phyloP scores from a whole-genome alignment of 2,113 vertebrate genomes.

The Rallus limicola region DNA sequence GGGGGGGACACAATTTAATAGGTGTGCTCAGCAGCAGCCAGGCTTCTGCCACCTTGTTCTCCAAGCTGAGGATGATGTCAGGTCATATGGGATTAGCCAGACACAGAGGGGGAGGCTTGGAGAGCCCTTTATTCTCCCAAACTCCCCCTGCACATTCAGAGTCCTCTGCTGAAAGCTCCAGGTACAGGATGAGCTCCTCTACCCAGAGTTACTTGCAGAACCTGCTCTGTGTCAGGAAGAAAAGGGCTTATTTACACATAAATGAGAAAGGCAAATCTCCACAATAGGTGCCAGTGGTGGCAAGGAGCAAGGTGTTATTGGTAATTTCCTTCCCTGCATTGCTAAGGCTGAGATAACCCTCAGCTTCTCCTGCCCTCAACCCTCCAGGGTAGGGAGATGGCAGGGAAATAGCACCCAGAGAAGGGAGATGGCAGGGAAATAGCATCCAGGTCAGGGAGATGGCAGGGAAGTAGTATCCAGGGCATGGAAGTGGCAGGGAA shows the following conservation, averaged over 20 bases:
- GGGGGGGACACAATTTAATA: not conserved
- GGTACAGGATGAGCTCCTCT: not conserved
- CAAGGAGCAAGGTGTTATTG: not conserved
- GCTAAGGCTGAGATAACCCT: not conserved
- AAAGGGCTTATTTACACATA: conserved; percentile 43
- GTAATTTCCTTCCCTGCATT: not conserved
- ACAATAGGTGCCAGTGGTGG: not conserved
- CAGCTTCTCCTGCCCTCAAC: not conserved
- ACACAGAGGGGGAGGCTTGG: not conserved
- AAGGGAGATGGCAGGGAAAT: not conserved
- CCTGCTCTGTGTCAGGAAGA: not conserved
- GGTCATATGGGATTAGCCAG: not conserved
- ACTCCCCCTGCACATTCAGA: not conserved
- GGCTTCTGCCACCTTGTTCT: not conserved
- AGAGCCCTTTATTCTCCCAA: not conserved
- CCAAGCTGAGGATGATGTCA: not conserved
- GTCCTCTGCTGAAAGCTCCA: not conserved
- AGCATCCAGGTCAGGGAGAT: too few species aligned
- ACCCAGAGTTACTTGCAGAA: not conserved
- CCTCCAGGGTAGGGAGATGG: too few species aligned
- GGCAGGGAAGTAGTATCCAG: not conserved
- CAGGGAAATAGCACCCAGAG: too few species aligned
- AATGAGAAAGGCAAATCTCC: not conserved
- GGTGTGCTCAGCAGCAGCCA: not conserved
- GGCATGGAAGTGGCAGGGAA: not conserved